Base-by-base conservation (phyloP, 2,113 vertebrate genomes). In the Pangasianodon hypophthalmus region DNA sequence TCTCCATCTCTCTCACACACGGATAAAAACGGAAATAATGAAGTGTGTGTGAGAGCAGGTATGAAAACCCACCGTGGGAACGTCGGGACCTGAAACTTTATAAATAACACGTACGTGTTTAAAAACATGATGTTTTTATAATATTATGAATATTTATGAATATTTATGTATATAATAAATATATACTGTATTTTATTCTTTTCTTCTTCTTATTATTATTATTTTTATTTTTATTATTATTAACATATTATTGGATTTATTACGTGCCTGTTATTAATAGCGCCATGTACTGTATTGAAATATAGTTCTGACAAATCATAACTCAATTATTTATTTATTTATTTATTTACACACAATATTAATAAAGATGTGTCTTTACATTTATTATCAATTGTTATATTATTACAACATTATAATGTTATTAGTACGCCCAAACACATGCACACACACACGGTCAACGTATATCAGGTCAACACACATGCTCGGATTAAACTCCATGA, bases 1-100 rank as follows among this genome's bases (percentile, higher is more conserved):
- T 37, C 26, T 46, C 84, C 29, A 54, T 77, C 85, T 86, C 67
- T 73, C 19, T 79, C 85, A 87, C 54, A 85, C 62, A 62, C 32
- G 8, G 86, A 90, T 73, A 84, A 87, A 46, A 87, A 37, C 48
- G 46, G 48, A 77, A 83, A 77, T 77, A 69, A 80, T 87, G 69
- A 87, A 79, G 69, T 77, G 73, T 79, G 86, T 77, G 69, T 11
- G 84, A 29, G 60, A 7, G 60, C 37, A 48, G 24, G 41, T 41
- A 37, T 21, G 52, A 41, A 50, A 58, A 44, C 9, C 58, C 37
- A 21, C 2, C 1, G 41, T 64, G 50, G 60, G 58, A 82, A 79
- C 11, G 10, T 1, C 24, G 21, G 1, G 73, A 71, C 0, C 41
- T 10, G 37, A 77, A 77, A 10, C 18, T 4, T 73, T 24, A 77